A percentile compares a stretch with the other conserved stretches of the same genome.
phyloP scores from a whole-genome alignment of 2,797 vertebrate genomes.

The Hyperoplus lanceolatus region DNA sequence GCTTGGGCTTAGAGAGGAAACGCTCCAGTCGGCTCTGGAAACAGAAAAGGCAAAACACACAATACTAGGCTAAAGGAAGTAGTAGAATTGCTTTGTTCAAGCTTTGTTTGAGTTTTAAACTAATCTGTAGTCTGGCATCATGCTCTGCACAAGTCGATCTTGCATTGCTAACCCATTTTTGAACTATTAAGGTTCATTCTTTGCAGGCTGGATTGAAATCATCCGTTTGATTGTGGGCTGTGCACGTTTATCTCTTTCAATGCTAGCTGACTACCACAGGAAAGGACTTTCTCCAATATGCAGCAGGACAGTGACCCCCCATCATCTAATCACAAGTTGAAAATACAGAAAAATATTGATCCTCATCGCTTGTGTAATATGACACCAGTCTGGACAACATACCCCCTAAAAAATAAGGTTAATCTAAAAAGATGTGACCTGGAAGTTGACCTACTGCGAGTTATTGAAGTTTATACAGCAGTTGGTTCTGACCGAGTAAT shows the following conservation, averaged over 20 bases:
- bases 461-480: conserved; percentile 10
- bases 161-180: conserved; percentile 55
- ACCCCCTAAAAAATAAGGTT: background rate
- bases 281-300: conserved; percentile 43
- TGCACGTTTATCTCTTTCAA: conserved; percentile 54
- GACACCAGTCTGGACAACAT: background rate
- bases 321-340: conserved; percentile 23
- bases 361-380: background rate
- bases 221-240: conserved; percentile 53
- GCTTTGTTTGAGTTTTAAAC: conserved; percentile 57
- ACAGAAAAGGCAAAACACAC: conserved; percentile 54
- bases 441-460: conserved; percentile 5
- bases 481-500: too few relatives aligned
- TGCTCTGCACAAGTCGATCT: conserved; percentile 32
- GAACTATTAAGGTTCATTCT: conserved; percentile 65
- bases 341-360: background rate
- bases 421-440: background rate
- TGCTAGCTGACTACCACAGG: conserved; percentile 33
- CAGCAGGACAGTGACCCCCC: conserved; percentile 43
- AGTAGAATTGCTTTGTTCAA: conserved; percentile 45
- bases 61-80: conserved; percentile 32
- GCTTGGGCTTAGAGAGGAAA: conserved; percentile 61
- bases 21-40: conserved; percentile 59
- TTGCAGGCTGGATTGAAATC: conserved; percentile 66
- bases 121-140: conserved; percentile 58